A percentile compares a stretch with the other conserved stretches of the same genome.
phyloP scores from a whole-genome alignment of 1,140 invertebrate species.

The Hylyphantes graminicola region DNA sequence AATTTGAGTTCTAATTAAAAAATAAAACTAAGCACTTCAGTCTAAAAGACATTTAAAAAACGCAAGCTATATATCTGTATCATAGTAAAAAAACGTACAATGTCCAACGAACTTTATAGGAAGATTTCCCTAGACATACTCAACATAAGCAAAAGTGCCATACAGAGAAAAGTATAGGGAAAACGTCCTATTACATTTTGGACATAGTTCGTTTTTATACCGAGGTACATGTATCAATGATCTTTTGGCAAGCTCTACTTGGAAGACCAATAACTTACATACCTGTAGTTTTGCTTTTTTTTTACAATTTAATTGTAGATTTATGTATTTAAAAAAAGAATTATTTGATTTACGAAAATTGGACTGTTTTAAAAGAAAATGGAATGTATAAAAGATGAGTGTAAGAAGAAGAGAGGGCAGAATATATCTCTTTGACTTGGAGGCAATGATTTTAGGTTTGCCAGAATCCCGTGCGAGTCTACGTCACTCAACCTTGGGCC shows the following conservation, averaged over 20 bases:
- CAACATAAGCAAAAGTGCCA: too few relatives aligned
- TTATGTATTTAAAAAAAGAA: too few relatives aligned
- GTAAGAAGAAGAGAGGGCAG: conserved; percentile 21
- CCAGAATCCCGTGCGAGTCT: not conserved
- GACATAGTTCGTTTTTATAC: not conserved
- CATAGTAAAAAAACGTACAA: too few relatives aligned
- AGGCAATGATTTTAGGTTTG: conserved; percentile 33
- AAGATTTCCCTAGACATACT: too few relatives aligned
- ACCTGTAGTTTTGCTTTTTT: not conserved
- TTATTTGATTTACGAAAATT: conserved; percentile 6
- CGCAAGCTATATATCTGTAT: too few relatives aligned
- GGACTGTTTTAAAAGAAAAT: conserved; percentile 19
- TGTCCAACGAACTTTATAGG: too few relatives aligned
- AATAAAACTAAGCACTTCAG: not conserved
- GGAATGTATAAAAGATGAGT: conserved; percentile 57
- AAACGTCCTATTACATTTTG: too few relatives aligned
- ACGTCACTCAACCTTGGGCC: conserved; percentile 63
- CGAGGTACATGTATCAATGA: conserved; percentile 4
- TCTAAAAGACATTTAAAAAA: not conserved
- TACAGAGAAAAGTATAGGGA: too few relatives aligned
- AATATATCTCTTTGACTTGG: conserved; percentile 46
- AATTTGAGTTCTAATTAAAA: not conserved
- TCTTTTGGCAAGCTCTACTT: conserved; percentile 53
- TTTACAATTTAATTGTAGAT: not conserved
- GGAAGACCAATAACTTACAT: conserved; percentile 12